phyloP scores from a whole-genome alignment of 2,113 vertebrate genomes.

The Bubo blakistoni region DNA sequence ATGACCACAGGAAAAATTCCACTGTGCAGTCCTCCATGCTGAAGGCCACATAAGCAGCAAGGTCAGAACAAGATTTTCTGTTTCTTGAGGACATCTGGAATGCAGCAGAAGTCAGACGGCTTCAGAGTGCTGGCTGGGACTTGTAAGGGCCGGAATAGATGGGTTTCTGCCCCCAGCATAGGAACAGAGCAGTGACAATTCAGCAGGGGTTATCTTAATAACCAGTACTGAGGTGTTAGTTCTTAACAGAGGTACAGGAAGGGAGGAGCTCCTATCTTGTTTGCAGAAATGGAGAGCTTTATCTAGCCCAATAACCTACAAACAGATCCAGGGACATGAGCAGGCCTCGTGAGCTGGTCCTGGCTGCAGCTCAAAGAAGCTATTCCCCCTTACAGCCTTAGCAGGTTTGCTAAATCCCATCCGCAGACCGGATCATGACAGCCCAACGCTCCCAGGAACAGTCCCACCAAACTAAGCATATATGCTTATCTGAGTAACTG shows the following conservation, averaged over 20 bases:
- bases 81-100: not conserved
- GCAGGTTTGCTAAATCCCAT: not conserved
- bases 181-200: not conserved
- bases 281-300: not conserved
- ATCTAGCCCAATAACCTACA: not conserved
- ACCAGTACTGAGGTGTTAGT: not conserved
- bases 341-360: not conserved
- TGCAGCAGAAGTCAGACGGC: not conserved
- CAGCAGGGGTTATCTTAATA: not conserved
- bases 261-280: not conserved
- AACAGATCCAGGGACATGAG: not conserved
- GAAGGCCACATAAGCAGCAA: not conserved
- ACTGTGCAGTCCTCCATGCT: not conserved
- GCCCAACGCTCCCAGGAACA: not conserved
- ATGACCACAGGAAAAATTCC: not conserved
- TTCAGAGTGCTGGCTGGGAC: not conserved
- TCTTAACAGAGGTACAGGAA: not conserved
- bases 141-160: not conserved
- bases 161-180: conserved; percentile 2
- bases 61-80: not conserved
- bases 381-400: not conserved
- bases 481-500: not conserved
- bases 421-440: not conserved
- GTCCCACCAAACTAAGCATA: not conserved
- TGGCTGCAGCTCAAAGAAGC: not conserved